Conservation (phyloP, 2,888 invertebrate genomes). For the Drosophila formosana region DNA sequence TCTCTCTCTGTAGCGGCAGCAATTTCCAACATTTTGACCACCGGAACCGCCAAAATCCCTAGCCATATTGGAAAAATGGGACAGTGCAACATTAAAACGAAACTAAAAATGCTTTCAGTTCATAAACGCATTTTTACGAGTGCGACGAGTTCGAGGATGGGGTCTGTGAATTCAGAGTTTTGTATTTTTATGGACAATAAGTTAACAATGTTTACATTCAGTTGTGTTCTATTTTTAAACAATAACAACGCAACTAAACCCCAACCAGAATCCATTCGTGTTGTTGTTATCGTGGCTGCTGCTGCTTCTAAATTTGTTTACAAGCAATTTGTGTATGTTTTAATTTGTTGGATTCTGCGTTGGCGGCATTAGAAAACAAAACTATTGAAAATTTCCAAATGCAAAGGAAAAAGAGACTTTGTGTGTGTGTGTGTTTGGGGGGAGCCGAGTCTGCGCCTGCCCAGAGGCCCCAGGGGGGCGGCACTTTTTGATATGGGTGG, state of each 20-base stretch:
- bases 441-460: constrained; percentile 63
- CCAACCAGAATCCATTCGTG: constrained; percentile 15
- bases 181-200: constrained; percentile 75
- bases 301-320: constrained; percentile 62
- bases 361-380: constrained; percentile 51
- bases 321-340: constrained; percentile 47
- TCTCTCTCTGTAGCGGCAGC: constrained; percentile 13
- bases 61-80: constrained; percentile 23
- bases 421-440: constrained; percentile 14
- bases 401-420: constrained; percentile 18
- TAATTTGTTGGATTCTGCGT: constrained; percentile 41
- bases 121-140: constrained; percentile 66
- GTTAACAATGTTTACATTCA: constrained; percentile 76
- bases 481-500: constrained; percentile 36
- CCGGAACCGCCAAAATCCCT: constrained; percentile 51
- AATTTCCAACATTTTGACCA: constrained; percentile 19
- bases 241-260: constrained; percentile 41
- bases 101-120: constrained; percentile 49
- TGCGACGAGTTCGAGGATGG: constrained; percentile 25
- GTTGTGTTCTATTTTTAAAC: constrained; percentile 69
- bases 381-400: constrained; percentile 50
- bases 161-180: constrained; percentile 55
- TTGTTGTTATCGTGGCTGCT: constrained; percentile 11
- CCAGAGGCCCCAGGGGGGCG: constrained; percentile 44
- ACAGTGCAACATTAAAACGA: constrained; percentile 48